Evolutionary conservation across 2,797 vertebrate species (phyloP), one percentile per base, ranked within the genome.

Genomic region (Xenops minutus): DNA sequence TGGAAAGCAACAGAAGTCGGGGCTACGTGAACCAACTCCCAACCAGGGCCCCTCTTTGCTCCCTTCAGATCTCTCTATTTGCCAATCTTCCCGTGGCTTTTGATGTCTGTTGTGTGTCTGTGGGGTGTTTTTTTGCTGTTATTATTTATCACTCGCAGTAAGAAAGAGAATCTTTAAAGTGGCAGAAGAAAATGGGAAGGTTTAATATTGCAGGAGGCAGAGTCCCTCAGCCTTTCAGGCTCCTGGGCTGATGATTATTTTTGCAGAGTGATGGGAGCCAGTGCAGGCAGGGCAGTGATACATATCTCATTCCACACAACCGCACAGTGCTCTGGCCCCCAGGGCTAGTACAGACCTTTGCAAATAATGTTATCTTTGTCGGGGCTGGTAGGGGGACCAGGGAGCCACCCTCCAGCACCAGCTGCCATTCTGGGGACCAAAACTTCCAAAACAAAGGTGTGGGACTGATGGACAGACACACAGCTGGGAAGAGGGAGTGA

Each of bases 81-180:
- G 92, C 94, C 95, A 93, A 75, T 92, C 88, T 92, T 93, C 88
- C 68, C 61, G 7, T 69, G 92, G 62, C 86, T 95, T 97, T 97
- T 97, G 95, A 97, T 97, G 96, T 97, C 94, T 94, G 95, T 77
- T 85, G 81, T 95, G 94, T 96, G 94, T 96, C 95, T 92, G 93
- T 90, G 85, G 95, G 92, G 91, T 93, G 91, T 73, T 88, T 89
- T 91, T 93, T 68, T 56, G 58, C 87, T 69, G 76, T 93, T 97
- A 94, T 95, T 97, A 96, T 97, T 97, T 96, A 96, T 97, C 93
- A 87, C 95, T 77, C 7, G 6, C 80, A 6, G 93, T 92, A 77
- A 95, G 95, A 97, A 97, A 97, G 88, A 88, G 96, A 97, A 93
- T 95, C 93, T 97, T 97, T 94, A 97, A 97, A 96, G 89, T 73